Evolutionary conservation across 1,140 invertebrate species (phyloP).

Genomic region (Frieseomelitta varia): DNA sequence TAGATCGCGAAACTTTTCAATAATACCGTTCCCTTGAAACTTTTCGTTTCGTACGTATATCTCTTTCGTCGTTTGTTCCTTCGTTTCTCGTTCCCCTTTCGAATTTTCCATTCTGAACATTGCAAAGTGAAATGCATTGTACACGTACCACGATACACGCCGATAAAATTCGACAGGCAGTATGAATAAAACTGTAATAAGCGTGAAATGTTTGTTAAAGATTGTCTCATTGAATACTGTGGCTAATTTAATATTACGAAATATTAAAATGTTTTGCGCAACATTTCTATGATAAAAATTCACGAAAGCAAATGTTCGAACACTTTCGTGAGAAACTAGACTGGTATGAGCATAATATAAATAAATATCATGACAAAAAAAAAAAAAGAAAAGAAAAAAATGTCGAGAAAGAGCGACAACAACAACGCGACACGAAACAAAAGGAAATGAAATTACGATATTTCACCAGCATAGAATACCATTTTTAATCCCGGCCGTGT

Average conservation of each 20-base stretch:
- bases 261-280: no score
- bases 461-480: background rate
- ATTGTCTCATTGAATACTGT: no score
- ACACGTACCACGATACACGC: no score
- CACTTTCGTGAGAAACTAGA: background rate
- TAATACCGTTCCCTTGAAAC: background rate
- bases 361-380: background rate
- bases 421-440: background rate
- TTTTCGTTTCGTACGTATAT: background rate
- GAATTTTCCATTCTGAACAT: no score
- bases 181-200: no score
- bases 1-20: constrained; percentile 29
- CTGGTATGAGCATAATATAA: background rate
- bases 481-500: background rate
- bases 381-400: background rate
- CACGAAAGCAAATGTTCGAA: no score
- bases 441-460: background rate
- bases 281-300: no score
- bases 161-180: no score
- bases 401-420: background rate
- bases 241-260: no score
- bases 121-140: no score
- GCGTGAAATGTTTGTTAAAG: no score
- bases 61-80: background rate
- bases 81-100: no score